Evolutionary conservation across 2,113 vertebrate species (phyloP).

Genomic region (Nothoprocta pentlandii): DNA sequence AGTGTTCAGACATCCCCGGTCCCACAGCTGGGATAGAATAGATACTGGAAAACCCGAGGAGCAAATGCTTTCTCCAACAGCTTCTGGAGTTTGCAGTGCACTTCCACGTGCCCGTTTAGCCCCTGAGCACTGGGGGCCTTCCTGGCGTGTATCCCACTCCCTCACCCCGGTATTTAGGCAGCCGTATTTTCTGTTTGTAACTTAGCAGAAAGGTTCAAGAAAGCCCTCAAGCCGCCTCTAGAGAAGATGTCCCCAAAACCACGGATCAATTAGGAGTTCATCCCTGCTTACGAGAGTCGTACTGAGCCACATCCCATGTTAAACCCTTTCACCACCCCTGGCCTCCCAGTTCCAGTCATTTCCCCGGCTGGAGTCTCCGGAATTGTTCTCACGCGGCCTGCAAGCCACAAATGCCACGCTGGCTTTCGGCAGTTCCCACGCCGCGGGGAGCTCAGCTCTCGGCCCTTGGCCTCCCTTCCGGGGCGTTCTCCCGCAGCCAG

Average conservation of each 20-base stretch:
- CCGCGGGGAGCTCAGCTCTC: background rate
- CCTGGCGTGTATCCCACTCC: background rate
- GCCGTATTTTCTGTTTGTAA: background rate
- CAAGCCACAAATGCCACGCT: background rate
- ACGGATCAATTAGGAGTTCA: accelerated
- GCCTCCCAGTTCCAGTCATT: background rate
- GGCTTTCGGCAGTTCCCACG: background rate
- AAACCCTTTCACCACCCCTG: background rate
- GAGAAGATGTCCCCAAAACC: background rate
- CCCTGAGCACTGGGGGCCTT: background rate
- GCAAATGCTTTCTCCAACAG: background rate
- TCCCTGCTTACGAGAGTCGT: accelerated
- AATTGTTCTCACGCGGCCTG: background rate
- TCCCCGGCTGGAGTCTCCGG: background rate
- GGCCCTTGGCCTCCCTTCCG: background rate
- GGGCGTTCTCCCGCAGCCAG: background rate
- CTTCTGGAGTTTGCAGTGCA: background rate
- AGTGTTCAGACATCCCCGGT: background rate
- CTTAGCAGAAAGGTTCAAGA: background rate
- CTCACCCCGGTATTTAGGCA: background rate
- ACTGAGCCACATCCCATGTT: background rate
- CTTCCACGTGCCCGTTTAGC: background rate
- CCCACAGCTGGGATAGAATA: background rate
- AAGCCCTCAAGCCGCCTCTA: background rate
- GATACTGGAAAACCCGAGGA: background rate